Evolutionary conservation across 64 coral and sea anemone species (phyloP).

Genomic region (Porites australiensis): DNA sequence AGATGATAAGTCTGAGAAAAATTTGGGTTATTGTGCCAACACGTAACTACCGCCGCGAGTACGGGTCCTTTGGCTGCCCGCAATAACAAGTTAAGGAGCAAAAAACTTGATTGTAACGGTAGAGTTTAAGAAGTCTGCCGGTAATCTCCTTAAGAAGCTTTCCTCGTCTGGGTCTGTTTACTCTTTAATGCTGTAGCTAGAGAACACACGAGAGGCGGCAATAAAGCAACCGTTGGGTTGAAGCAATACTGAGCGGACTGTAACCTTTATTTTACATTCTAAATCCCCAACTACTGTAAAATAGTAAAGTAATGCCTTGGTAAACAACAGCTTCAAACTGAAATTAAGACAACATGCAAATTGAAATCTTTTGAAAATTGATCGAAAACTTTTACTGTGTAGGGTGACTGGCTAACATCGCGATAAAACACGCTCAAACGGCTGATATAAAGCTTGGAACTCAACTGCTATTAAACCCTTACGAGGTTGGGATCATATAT

Average conservation of each 20-base stretch:
- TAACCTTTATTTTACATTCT: slow-evolving; percentile 18
- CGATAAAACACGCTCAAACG: not conserved
- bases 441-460: no score
- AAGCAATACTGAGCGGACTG: no score
- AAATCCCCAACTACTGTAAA: not conserved
- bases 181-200: not conserved
- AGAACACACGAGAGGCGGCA: not conserved
- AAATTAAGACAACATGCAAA: not conserved
- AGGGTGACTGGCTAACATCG: not conserved
- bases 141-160: not conserved
- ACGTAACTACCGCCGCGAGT: not conserved
- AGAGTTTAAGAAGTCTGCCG: no score
- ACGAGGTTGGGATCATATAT: no score
- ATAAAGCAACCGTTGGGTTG: not conserved
- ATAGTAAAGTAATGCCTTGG: not conserved
- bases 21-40: not conserved
- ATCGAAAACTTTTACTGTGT: no score
- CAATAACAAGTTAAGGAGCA: not conserved
- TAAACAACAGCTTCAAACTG: not conserved
- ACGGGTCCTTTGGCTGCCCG: not conserved
- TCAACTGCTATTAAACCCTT: no score
- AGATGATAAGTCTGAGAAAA: not conserved
- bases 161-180: not conserved
- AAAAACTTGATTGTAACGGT: not conserved
- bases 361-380: no score